These are phyloP conservation scores for Antitype chi DNA, from an alignment of 2,888 invertebrate species.

Conservation along the genomic window DNA sequence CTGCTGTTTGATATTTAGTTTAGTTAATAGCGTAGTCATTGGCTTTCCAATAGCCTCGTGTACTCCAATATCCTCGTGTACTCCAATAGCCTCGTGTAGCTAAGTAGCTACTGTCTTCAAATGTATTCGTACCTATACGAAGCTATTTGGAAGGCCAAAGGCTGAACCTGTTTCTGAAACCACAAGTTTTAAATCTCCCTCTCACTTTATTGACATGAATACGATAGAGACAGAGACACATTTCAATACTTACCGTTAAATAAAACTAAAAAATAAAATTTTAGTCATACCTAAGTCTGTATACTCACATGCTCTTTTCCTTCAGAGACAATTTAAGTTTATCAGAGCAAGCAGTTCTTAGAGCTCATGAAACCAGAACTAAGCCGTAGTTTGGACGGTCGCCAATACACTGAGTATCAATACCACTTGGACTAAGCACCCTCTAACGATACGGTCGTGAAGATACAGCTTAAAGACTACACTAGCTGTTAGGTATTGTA, in stretches of 20 bases:
- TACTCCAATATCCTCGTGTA: too few species aligned
- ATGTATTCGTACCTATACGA: not conserved
- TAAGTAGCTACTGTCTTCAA: not conserved
- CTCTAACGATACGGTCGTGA: constrained; percentile 40
- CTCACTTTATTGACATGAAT: not conserved
- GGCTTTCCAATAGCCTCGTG: too few species aligned
- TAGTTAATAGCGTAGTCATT: not conserved
- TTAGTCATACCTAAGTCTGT: not conserved
- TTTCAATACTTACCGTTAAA: not conserved
- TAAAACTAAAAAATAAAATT: not conserved
- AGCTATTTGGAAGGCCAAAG: not conserved
- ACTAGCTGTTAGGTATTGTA: constrained; percentile 8
- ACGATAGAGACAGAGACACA: not conserved
- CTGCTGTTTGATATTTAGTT: not conserved
- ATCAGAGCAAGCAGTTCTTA: constrained; percentile 16
- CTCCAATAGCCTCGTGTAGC: too few species aligned
- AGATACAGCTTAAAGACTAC: constrained; percentile 38
- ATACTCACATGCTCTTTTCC: not conserved
- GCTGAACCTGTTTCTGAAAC: not conserved
- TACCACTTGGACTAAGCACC: constrained; percentile 44
- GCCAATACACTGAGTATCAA: constrained; percentile 49
- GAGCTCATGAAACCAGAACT: constrained; percentile 21
- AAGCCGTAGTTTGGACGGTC: constrained; percentile 22
- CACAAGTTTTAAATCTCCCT: not conserved
- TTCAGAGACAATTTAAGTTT: not conserved